These are phyloP conservation scores for Campoplex nolae DNA, from an alignment of 2,888 invertebrate genomes.

Conservation along the genomic window DNA sequence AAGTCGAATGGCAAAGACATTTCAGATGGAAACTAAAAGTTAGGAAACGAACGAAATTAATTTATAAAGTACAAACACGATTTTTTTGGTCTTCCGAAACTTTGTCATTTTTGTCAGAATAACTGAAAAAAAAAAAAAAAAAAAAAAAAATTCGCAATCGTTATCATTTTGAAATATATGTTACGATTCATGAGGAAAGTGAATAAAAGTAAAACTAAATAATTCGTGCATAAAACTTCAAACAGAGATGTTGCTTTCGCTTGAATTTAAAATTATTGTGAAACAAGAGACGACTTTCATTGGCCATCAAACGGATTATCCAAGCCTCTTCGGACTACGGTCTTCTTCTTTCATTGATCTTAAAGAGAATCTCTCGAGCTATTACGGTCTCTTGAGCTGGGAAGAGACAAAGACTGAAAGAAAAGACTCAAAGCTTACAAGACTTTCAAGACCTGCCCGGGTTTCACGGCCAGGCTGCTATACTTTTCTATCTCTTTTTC, in stretches of 20 bases:
- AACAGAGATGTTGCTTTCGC: not conserved
- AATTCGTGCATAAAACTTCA: no score
- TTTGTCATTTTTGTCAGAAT: not conserved
- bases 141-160: no score
- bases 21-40: not conserved
- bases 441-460: conserved; percentile 41
- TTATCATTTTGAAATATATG: no score
- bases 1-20: not conserved
- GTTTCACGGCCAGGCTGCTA: conserved; percentile 64
- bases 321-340: conserved; percentile 7
- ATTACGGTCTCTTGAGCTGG: conserved; percentile 61
- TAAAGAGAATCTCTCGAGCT: conserved; percentile 57
- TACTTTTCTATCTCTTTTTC: conserved; percentile 21
- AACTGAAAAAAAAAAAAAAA: not conserved
- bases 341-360: conserved; percentile 27
- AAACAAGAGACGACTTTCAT: conserved; percentile 2
- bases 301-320: conserved; percentile 35
- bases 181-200: no score
- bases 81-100: not conserved
- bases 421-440: conserved; percentile 53
- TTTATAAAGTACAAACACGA: not conserved
- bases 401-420: conserved; percentile 65
- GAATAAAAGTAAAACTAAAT: no score
- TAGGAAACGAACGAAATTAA: not conserved
- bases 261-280: not conserved